Conservation (phyloP, 23 tunicate species). For the Ascidia mentula region DNA sequence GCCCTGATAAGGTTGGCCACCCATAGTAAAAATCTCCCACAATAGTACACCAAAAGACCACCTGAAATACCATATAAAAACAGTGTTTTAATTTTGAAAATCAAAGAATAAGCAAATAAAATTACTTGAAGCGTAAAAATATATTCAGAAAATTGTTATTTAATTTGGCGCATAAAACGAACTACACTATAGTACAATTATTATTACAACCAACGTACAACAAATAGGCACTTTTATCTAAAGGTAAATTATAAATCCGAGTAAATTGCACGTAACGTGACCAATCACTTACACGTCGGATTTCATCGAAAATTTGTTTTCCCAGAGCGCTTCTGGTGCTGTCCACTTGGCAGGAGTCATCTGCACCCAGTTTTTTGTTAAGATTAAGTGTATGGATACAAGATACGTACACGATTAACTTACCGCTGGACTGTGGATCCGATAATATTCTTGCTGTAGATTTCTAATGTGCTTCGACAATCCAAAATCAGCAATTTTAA, state of each 20-base stretch:
- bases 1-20: conserved; percentile 54
- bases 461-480: conserved; percentile 65
- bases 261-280: too few species aligned
- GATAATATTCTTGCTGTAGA: conserved; percentile 58
- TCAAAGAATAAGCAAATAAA: not conserved
- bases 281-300: conserved; percentile 85
- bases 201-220: too few species aligned
- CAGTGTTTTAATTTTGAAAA: not conserved
- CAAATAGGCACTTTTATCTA: too few species aligned
- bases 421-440: conserved; percentile 41
- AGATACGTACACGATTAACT: too few species aligned
- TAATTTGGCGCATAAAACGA: not conserved
- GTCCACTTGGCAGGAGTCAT: conserved; percentile 93
- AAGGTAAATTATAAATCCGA: too few species aligned
- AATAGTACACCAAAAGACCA: conserved; percentile 79
- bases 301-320: conserved; percentile 53
- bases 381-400: too few species aligned
- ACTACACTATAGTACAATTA: not conserved
- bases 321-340: conserved; percentile 78
- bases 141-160: not conserved
- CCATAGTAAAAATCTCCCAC: conserved; percentile 78
- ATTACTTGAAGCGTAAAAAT: not conserved
- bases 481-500: conserved; percentile 90
- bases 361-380: too few species aligned
- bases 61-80: not conserved